phyloP scores from a whole-genome alignment of 1,140 invertebrate genomes.

The Protaetia brevitarsis region DNA sequence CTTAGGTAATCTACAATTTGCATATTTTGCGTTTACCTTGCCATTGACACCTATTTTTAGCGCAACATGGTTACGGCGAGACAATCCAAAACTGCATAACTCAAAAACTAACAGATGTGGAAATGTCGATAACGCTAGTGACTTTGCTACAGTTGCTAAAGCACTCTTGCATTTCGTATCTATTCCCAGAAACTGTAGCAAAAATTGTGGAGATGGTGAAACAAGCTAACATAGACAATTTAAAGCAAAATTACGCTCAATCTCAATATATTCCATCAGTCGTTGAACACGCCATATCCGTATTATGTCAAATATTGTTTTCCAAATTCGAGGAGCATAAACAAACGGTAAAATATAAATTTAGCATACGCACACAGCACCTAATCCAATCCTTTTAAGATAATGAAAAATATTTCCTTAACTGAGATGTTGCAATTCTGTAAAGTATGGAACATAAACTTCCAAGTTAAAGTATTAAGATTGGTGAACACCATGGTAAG shows the following conservation, averaged over 20 bases:
- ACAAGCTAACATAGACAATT: not conserved
- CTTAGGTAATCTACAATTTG: not conserved
- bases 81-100: not conserved
- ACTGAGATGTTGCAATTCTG: not conserved
- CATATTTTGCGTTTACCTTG: not conserved
- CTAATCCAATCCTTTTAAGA: conserved; percentile 28
- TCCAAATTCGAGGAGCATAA: conserved; percentile 29
- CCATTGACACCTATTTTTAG: conserved; percentile 7
- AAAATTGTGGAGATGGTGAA: conserved; percentile 36
- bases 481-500: conserved; percentile 41
- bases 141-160: conserved; percentile 39
- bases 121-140: conserved; percentile 34
- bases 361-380: too few relatives aligned
- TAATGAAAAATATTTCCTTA: conserved; percentile 32
- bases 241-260: conserved; percentile 7
- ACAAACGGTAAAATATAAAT: conserved; percentile 18
- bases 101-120: conserved; percentile 25
- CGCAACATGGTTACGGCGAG: not conserved
- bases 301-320: conserved; percentile 41
- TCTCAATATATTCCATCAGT: conserved; percentile 25
- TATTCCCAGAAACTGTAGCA: conserved; percentile 30
- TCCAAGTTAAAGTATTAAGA: conserved; percentile 37
- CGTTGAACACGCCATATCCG: conserved; percentile 33
- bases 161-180: conserved; percentile 32
- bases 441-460: conserved; percentile 12